Percentiles rank a stretch among this genome's conserved stretches.
phyloP scores from a whole-genome alignment of 64 coral and sea anemone species.

The Dendrophyllia cribrosa region DNA sequence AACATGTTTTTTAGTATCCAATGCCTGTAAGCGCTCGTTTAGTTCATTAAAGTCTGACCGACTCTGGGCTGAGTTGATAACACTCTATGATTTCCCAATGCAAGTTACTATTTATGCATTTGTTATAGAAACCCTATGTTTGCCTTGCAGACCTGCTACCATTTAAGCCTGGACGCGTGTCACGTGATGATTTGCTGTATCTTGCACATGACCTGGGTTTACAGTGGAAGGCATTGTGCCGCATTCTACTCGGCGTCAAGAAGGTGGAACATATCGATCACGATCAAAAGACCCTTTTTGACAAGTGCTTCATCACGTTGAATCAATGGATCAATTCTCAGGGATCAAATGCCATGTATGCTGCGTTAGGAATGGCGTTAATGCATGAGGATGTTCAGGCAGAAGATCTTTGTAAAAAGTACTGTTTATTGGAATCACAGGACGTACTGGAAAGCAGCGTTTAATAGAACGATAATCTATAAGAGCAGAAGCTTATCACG shows the following conservation, averaged over 20 bases:
- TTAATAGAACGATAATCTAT: neutral
- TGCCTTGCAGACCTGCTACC: neutral
- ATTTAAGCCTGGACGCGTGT: conserved; percentile 16
- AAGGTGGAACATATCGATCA: neutral
- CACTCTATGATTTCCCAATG: too few species aligned
- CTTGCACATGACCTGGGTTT: conserved; percentile 6
- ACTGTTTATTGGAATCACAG: neutral
- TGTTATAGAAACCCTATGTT: neutral
- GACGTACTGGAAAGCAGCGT: conserved; percentile 18
- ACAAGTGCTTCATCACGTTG: conserved; percentile 8
- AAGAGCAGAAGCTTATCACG: too few species aligned
- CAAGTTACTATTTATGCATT: neutral
- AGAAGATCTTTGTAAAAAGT: conserved; percentile 31
- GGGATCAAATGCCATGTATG: neutral
- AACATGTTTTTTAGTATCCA: neutral
- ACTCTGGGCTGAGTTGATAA: too few species aligned
- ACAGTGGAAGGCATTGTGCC: neutral
- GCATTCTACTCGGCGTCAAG: neutral
- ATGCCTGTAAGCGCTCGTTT: neutral
- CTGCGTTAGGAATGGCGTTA: conserved; percentile 5
- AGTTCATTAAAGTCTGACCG: too few species aligned
- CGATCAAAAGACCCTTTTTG: neutral
- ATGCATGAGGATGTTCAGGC: neutral
- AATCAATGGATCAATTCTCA: neutral
- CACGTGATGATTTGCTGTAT: neutral